Base-by-base conservation (phyloP, 2,888 invertebrate genomes). In the Omphaloscelis lunosa region DNA sequence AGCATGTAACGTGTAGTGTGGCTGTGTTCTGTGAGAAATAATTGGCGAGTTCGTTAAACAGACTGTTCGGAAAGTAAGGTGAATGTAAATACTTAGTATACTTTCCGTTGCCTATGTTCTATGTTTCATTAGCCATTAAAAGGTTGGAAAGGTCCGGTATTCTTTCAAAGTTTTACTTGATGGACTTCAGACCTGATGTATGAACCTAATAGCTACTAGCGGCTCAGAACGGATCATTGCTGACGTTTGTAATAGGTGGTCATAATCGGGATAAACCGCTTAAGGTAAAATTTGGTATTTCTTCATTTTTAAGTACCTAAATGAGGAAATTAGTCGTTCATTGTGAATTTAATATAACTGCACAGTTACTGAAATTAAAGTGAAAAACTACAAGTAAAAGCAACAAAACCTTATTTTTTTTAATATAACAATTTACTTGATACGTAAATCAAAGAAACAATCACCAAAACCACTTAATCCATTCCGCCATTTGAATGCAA, bases 401-500 rank as follows among this genome's bases (percentile, higher is more conserved):
- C 39, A 39, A 17, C 11, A 34, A 34, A 20, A 58, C 48, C 7
- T 66, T 29, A 2, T 3, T 65, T 45, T 15, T 45, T 11, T 20
- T 20, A 66, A 27, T 65, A 66, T 12, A 4, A 15, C 29, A 61
- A 51, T 23, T 51, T 34, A 41, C 41, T 73, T n/a, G 15, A 62
- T 27, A 72, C 23, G 74, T 58, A 76, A 80, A 86, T 77, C 80
- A 79, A 72, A 56, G 23, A 39, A 65, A 76, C 61, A 65, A 71
- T 58, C 66, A 75, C 53, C 29, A 63, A 59, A 63, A 79, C 68
- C 74, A 61, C 72, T 82, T 82, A 87, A 87, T 87, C 75, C 69
- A 71, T 81, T 74, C 69, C 51, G 15, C 34, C 67, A 86, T 82
- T 87, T 63, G 77, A 81, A 82, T 75, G 66, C 78, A 79, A 86